Percentiles rank a stretch among this genome's conserved stretches.
These are phyloP conservation scores for Drosophila eugracilis DNA, from an alignment of 1,140 invertebrate genomes.

Conservation along the genomic window DNA sequence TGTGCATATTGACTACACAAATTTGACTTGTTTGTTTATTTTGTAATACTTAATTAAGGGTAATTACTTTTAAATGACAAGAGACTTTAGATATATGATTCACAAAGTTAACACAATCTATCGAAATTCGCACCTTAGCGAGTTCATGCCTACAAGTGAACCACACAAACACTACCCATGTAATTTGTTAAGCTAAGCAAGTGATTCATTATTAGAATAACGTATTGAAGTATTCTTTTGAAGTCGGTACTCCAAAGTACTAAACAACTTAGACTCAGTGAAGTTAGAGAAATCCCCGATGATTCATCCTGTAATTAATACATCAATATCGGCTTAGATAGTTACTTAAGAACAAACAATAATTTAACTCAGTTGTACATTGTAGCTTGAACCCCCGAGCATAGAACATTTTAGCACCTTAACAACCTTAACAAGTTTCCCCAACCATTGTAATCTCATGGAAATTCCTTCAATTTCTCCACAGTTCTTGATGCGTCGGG, in stretches of 20 bases:
- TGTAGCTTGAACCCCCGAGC: background rate
- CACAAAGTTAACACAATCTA: constrained; percentile 1
- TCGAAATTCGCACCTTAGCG: background rate
- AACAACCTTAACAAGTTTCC: background rate
- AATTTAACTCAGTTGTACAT: background rate
- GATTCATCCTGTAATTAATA: background rate
- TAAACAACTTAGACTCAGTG: no score
- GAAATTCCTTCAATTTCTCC: background rate
- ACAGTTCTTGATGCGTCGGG: constrained; percentile 82
- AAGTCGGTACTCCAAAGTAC: background rate
- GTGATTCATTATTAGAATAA: background rate
- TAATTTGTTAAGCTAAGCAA: background rate
- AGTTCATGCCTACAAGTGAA: constrained; percentile 1
- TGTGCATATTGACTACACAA: background rate
- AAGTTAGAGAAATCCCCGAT: background rate
- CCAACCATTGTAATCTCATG: background rate
- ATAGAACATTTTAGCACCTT: background rate
- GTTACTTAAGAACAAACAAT: background rate
- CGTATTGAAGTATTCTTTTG: background rate
- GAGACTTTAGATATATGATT: background rate
- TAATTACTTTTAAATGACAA: background rate
- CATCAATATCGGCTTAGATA: background rate
- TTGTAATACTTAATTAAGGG: no score
- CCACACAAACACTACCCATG: background rate
- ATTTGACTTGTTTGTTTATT: background rate